These are phyloP conservation scores for Meda fulgida DNA, from an alignment of 2,797 vertebrate genomes.

Conservation along the genomic window DNA sequence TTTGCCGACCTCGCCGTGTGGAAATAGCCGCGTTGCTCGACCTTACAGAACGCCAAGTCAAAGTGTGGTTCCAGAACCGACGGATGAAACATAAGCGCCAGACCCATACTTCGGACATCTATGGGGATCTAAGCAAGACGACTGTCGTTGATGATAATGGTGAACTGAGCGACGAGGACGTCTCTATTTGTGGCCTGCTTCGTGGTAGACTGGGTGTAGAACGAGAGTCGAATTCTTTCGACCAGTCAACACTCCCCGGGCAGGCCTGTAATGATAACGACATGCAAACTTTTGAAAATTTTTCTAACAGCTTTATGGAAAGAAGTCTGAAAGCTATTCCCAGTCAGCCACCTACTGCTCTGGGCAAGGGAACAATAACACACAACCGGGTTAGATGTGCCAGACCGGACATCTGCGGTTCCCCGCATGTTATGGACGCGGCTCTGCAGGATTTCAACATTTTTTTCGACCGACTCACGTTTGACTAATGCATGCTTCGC, in stretches of 20 bases:
- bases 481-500: constrained; percentile 85
- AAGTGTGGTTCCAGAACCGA: constrained; percentile 95
- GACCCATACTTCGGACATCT: constrained; percentile 90
- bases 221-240: constrained; percentile 85
- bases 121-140: constrained; percentile 70
- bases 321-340: constrained; percentile 97
- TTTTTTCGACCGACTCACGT: constrained; percentile 87
- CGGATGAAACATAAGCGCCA: constrained; percentile 95
- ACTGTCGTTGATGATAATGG: constrained; percentile 79
- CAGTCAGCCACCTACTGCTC: constrained; percentile 86
- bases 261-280: constrained; percentile 84
- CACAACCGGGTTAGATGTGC: constrained; percentile 88
- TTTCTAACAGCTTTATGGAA: constrained; percentile 92
- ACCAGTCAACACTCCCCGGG: constrained; percentile 82
- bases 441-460: constrained; percentile 89
- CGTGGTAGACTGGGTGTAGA: constrained; percentile 81
- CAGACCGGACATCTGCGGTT: constrained; percentile 87
- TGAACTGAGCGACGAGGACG: constrained; percentile 83
- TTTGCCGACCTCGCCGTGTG: constrained; percentile 90
- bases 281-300: constrained; percentile 85
- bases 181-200: constrained; percentile 74
- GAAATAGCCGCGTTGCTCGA: constrained; percentile 90
- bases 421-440: constrained; percentile 81
- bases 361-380: constrained; percentile 87
- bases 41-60: constrained; percentile 92